Base-by-base conservation (phyloP, 1,140 invertebrate genomes). In the Lepidurus apus region DNA sequence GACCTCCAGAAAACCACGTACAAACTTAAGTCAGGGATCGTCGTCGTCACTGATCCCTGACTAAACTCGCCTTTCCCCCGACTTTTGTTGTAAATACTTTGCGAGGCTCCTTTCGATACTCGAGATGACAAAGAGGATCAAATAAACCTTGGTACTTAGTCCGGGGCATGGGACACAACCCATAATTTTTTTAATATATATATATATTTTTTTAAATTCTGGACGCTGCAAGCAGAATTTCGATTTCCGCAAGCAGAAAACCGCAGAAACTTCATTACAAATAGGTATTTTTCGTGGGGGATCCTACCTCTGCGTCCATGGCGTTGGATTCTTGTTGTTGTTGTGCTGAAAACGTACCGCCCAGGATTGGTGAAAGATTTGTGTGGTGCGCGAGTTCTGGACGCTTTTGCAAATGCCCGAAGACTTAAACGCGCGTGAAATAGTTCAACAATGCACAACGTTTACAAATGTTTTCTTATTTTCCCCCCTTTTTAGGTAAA, bases 281-380 rank as follows among this genome's bases (percentile, higher is more conserved):
- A 65, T 65, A 65, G 21, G 53, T 13, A 13, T 34, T 34, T 34
- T 34, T 34, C 34, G 34, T 47, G 45, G 10, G 45, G 10, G 45
- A 47, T 17, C 45, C 45, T 65, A 65, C 53, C 53, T 65, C 53
- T n/a, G 53, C 53, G 53, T 65, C 53, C 53, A 65, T 65, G 53
- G 13, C 53, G 17, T 13, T 13, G 9, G 9, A 7, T 65, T 65
- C 53, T 65, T 65, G 53, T 65, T 65, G 53, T 65, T 9, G 53
- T 65, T 13, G 53, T 1, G 53, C 17, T 9, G 53, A 65, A 17
- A 17, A 65, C 21, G 8, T 21, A 65, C n/a, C 13, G 53, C 53
- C 53, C 53, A 65, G 53, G 53, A 65, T 17, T 13, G 53, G 53
- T n/a, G 17, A 34, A 34, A 34, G 34, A 34, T 34, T 34, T 34